Percentiles rank a stretch among this genome's conserved stretches.
phyloP scores from a whole-genome alignment of 2,113 vertebrate species.

The Anas platyrhynchos region DNA sequence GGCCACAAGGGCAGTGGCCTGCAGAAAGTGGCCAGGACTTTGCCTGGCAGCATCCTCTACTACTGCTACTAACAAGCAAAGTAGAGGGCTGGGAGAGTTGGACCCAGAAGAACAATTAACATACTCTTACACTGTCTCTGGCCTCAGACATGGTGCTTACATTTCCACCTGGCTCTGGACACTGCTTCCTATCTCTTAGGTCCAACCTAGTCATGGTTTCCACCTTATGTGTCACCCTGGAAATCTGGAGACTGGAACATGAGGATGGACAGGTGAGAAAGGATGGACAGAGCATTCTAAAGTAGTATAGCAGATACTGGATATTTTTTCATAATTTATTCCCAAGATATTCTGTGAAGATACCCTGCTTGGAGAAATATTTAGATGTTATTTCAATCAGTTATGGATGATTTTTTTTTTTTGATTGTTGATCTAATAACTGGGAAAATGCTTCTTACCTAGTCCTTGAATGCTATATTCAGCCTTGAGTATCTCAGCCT shows the following conservation, averaged over 20 bases:
- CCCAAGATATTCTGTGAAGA: not conserved
- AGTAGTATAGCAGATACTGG: not conserved
- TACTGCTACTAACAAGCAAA: not conserved
- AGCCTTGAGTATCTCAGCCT: not conserved
- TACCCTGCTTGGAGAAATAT: not conserved
- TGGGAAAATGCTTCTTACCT: not conserved
- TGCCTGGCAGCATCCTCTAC: not conserved
- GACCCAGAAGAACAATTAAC: not conserved
- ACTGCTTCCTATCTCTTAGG: not conserved
- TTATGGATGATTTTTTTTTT: not conserved
- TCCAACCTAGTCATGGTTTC: not conserved
- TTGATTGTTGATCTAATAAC: not conserved
- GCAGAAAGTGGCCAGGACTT: not conserved
- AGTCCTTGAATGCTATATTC: not conserved
- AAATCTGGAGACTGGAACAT: not conserved
- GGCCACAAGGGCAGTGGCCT: not conserved
- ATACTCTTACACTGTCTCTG: not conserved
- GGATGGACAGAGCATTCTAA: not conserved
- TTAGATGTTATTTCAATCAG: not conserved
- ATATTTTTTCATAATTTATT: not conserved
- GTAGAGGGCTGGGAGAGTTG: not conserved
- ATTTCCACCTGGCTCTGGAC: not conserved
- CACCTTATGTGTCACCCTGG: not conserved
- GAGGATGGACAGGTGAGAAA: not conserved
- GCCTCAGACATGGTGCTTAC: not conserved